Evolutionary conservation across 2,797 vertebrate species (phyloP).

Genomic region (Sebastes wilsoni): DNA sequence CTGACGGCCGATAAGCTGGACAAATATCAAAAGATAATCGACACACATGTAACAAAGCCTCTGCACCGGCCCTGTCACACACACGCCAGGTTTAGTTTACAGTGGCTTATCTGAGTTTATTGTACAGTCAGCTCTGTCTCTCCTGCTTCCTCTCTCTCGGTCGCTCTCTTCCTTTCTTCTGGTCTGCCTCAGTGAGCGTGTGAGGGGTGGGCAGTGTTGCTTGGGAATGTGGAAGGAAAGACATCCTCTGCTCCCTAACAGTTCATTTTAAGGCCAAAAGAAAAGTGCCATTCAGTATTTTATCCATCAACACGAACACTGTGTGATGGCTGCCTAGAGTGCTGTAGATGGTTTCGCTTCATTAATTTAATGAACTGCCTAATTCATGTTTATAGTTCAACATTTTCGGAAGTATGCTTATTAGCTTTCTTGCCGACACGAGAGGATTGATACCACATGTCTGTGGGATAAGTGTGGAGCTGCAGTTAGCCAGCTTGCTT

Average conservation of each 20-base stretch:
- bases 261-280: constrained; percentile 26
- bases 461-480: neutral
- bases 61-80: constrained; percentile 7
- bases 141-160: constrained; percentile 22
- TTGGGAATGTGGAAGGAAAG: neutral
- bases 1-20: constrained; percentile 41
- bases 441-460: neutral
- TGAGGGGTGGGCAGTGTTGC: constrained; percentile 6
- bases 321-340: neutral
- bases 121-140: constrained; percentile 35
- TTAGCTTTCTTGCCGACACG: neutral
- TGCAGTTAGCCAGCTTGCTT: neutral
- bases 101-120: constrained; percentile 62
- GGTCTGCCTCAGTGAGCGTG: constrained; percentile 20
- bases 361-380: neutral
- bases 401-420: neutral
- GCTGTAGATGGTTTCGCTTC: neutral
- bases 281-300: neutral
- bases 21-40: constrained; percentile 55
- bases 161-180: constrained; percentile 26
- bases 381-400: neutral
- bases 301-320: neutral
- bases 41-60: constrained; percentile 27
- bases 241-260: neutral
- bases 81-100: constrained; percentile 51